Evolutionary conservation across 2,888 invertebrate genomes (phyloP), one percentile per base, ranked within the genome.

Genomic region (Cosmopolites sordidus): DNA sequence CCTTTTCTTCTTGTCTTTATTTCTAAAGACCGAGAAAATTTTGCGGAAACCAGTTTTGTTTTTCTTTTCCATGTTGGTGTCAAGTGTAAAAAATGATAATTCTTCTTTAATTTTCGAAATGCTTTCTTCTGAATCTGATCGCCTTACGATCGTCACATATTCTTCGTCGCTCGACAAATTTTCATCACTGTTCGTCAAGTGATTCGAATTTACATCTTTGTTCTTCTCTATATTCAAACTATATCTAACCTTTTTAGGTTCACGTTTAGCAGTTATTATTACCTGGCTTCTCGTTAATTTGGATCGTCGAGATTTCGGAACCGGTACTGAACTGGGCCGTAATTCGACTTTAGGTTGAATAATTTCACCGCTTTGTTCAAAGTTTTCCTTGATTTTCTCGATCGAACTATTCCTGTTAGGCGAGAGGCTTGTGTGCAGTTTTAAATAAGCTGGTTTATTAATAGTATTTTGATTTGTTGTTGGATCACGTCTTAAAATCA

Each of bases 1-100:
- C 46, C 75, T 74, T 54, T 76, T 75, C 43, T 73, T 75, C 51
- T 75, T 74, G 51, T 72, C 73, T 39, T 70, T 62, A 51, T 72
- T 73, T 1, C 69, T 58, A 60, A 72, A 69, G 41, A 72, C 61
- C 5, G 67, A 60, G 39, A 73, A 69, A 33, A 73, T 64, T 57
- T 63, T 69, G 4, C 66, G 63, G 43, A 74, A 72, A 54, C 72
- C 70, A 54, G 64, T 70, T 43, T 64, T 62, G 4, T 73, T 66
- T 60, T 72, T 74, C 58, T 71, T 72, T 40, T 73, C 68, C 61
- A 69, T 66, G 1, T 60, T 51, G 14, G 61, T 58, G 16, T 71
- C 70, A 70, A 70, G 72, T 6, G 66, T 65, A 54, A 73, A 70
- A 40, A 64, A 58, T 1, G 67, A 62, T 11, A 73, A 61, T 56